phyloP scores from a whole-genome alignment of 2,113 vertebrate species.

The Macrotis lagotis region DNA sequence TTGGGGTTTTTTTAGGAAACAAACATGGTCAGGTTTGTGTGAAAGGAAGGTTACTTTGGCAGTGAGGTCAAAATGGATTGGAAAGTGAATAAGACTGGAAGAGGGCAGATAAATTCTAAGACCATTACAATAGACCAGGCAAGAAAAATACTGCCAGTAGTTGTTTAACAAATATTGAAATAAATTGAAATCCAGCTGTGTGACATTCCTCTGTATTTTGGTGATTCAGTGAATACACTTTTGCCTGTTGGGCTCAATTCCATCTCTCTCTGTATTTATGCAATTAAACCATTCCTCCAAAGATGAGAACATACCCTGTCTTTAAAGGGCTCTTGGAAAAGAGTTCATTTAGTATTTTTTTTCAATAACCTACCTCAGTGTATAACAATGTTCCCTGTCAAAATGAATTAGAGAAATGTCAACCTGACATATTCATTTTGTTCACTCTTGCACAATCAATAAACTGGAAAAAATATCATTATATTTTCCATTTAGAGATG shows the following conservation, averaged over 20 bases:
- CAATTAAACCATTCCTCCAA: not conserved
- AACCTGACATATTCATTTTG: not conserved
- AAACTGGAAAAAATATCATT: not conserved
- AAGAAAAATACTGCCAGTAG: not conserved
- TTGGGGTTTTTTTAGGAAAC: not conserved
- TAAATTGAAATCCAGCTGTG: not conserved
- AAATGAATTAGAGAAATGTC: slow-evolving; percentile 1
- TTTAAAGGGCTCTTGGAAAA: slow-evolving; percentile 3
- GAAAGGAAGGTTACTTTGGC: not conserved
- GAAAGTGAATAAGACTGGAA: not conserved
- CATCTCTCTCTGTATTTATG: not conserved
- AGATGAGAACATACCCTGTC: slow-evolving; percentile 26
- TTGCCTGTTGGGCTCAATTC: not conserved
- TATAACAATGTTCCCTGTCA: slow-evolving; percentile 9
- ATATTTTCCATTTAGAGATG: not conserved
- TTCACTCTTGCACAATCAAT: not conserved
- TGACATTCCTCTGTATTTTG: slow-evolving; percentile 2
- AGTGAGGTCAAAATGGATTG: not conserved
- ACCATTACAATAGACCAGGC: not conserved
- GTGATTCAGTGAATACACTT: not conserved
- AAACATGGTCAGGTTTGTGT: not conserved
- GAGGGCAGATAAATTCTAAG: not conserved
- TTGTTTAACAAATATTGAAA: slow-evolving; percentile 19
- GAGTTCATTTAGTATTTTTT: not conserved
- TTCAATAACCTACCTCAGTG: not conserved